Conservation (phyloP, 2,113 vertebrate genomes). For the Pelvicachromis taeniatus region DNA sequence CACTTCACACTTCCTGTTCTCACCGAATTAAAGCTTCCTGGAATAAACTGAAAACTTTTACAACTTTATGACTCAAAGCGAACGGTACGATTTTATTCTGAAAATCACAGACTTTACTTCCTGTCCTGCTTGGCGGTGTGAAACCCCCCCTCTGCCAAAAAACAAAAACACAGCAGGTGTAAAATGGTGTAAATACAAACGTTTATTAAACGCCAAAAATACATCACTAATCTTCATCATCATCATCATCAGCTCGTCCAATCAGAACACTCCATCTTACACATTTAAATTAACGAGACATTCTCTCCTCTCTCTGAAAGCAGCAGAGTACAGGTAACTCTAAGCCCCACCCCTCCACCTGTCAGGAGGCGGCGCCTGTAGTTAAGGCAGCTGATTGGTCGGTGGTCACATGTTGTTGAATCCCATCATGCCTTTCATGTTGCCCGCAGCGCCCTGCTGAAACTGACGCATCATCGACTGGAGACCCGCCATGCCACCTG, state of each 20-base stretch:
- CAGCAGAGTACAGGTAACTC: neutral
- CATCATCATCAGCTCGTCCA: slow-evolving; percentile 2
- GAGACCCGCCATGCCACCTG: slow-evolving; percentile 96
- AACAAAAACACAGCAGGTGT: neutral
- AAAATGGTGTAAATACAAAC: slow-evolving; percentile 52
- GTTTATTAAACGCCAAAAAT: slow-evolving; percentile 62
- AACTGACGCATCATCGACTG: slow-evolving; percentile 99
- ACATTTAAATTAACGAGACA: slow-evolving; percentile 29
- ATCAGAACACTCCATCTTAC: neutral
- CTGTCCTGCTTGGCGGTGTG: neutral
- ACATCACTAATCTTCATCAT: slow-evolving; percentile 23
- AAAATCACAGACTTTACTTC: neutral
- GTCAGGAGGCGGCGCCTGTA: neutral
- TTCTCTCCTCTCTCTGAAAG: neutral
- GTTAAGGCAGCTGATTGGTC: slow-evolving; percentile 65
- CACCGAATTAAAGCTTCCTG: neutral
- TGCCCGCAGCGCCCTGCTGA: slow-evolving; percentile 96
- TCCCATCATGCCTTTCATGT: slow-evolving; percentile 99
- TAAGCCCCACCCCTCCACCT: neutral
- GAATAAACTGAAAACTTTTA: neutral
- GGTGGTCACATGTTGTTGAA: slow-evolving; percentile 96
- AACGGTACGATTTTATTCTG: neutral
- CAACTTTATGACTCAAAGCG: neutral
- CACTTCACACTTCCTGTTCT: neutral
- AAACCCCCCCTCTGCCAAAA: neutral